phyloP scores from a whole-genome alignment of 2,797 vertebrate genomes.

The Oryzias dopingdopingensis region DNA sequence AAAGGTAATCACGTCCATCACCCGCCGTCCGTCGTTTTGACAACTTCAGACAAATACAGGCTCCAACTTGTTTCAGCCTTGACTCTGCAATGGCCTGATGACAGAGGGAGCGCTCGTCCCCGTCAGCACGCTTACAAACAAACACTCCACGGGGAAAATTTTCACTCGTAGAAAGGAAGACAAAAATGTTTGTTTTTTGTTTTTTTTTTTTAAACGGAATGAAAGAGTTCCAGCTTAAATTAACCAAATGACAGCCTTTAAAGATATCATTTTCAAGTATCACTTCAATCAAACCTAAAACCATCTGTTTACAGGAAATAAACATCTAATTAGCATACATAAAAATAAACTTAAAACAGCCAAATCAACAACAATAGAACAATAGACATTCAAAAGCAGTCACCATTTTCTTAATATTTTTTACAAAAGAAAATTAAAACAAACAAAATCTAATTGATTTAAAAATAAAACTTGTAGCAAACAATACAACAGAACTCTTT shows the following conservation, averaged over 20 bases:
- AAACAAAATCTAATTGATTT: too few relatives aligned
- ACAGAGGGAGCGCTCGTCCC: slow-evolving; percentile 37
- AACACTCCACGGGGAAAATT: slow-evolving; percentile 19
- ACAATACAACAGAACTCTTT: too few relatives aligned
- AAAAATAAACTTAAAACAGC: too few relatives aligned
- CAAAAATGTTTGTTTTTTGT: not conserved
- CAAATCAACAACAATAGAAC: not conserved
- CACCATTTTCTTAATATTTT: not conserved
- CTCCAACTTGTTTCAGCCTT: slow-evolving; percentile 48
- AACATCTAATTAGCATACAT: too few relatives aligned
- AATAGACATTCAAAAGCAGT: not conserved
- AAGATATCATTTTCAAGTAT: too few relatives aligned
- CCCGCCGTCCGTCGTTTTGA: slow-evolving; percentile 35
- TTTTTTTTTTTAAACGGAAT: too few relatives aligned
- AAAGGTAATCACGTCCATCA: slow-evolving; percentile 63
- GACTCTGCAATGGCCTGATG: slow-evolving; percentile 45
- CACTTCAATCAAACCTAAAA: too few relatives aligned
- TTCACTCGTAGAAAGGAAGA: slow-evolving; percentile 14
- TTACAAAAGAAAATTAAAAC: too few relatives aligned
- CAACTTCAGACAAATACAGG: slow-evolving; percentile 65
- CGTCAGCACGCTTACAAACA: slow-evolving; percentile 28
- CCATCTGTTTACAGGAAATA: too few relatives aligned
- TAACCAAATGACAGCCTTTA: too few relatives aligned
- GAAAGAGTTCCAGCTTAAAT: too few relatives aligned
- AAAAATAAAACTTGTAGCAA: too few relatives aligned